A percentile compares a stretch with the other conserved stretches of the same genome.
phyloP scores from a whole-genome alignment of 2,888 invertebrate genomes.

The Ectemnius continuus region DNA sequence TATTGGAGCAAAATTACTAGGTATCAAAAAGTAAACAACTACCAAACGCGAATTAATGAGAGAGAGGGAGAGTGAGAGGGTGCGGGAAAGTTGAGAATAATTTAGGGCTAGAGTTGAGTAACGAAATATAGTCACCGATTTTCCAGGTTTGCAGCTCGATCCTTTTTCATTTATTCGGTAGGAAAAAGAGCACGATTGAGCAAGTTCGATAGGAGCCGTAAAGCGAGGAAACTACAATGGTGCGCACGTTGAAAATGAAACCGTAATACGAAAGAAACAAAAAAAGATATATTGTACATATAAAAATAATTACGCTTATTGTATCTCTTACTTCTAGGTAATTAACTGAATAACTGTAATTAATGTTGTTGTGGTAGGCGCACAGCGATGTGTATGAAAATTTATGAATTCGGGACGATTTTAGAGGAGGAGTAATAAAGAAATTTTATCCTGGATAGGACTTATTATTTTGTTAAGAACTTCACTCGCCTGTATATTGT shows the following conservation, averaged over 20 bases:
- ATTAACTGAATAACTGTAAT: constrained; percentile 78
- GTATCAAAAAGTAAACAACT: not conserved
- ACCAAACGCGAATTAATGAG: not conserved
- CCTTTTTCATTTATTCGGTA: constrained; percentile 54
- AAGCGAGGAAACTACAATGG: constrained; percentile 47
- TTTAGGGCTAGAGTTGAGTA: constrained; percentile 23
- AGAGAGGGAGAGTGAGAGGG: not conserved
- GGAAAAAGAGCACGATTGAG: constrained; percentile 60
- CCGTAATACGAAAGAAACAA: constrained; percentile 66
- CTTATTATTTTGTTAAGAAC: constrained; percentile 65
- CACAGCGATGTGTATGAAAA: constrained; percentile 77
- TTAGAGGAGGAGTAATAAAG: constrained; percentile 76
- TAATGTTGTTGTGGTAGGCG: constrained; percentile 78
- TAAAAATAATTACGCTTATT: constrained; percentile 78
- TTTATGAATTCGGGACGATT: constrained; percentile 74
- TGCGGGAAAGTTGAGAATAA: constrained; percentile 7
- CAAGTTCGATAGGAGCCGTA: constrained; percentile 23
- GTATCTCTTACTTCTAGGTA: constrained; percentile 77
- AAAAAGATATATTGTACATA: constrained; percentile 74
- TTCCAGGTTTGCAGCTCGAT: constrained; percentile 49
- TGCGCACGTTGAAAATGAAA: constrained; percentile 65
- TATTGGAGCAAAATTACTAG: not conserved
- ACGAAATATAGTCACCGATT: constrained; percentile 50
- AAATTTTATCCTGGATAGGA: constrained; percentile 76
- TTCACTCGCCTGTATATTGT: constrained; percentile 61